Evolutionary conservation across 2,113 vertebrate genomes (phyloP), one percentile per base, ranked within the genome.

Genomic region (Bufo gargarizans): DNA sequence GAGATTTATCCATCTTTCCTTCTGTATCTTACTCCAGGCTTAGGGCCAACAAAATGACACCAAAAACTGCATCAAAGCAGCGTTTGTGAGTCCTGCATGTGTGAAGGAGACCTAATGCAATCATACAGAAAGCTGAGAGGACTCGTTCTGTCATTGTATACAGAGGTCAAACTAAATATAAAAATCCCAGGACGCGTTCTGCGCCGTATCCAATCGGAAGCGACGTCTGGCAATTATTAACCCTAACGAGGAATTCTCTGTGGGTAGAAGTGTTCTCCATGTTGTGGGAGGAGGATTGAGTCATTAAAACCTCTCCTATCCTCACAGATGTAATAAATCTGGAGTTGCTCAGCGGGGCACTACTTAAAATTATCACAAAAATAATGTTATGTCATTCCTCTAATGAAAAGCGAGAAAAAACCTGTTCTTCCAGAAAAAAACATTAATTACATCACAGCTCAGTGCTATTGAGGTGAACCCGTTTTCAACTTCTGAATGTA

Each of bases 111-210:
- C 65, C 63, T 9, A 67, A 43, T 14, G 67, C 67, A 71, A 71
- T 33, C 43, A 47, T 14, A 4, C 4, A 6, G 71, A 74, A 74
- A 47, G 45, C 71, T 47, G 69, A 71, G 22, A 45, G 69, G 69
- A 50, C 47, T 49, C 11, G 14, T 53, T 12, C 50, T 53, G 76
- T 78, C 55, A 78, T n/a, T 55, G 50, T 78, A 78, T 14, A 55
- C 76, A 78, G 76, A 78, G 76, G 76, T 78, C 76, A 78, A 55
- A 55, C 50, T 78, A 78, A 50, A 78, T 53, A 78, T 53, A 78
- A 55, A 78, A 76, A 76, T 45, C 72, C 5, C 76, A 22, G 19
- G n/a, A 55, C 76, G 55, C 50, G 55, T 78, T 55, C 47, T 50
- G 14, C 49, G 6, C 58, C 4, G 9, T 20, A 82, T 45, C 56